These are phyloP conservation scores for Columba guinea DNA, from an alignment of 2,797 vertebrate genomes.

Conservation along the genomic window DNA sequence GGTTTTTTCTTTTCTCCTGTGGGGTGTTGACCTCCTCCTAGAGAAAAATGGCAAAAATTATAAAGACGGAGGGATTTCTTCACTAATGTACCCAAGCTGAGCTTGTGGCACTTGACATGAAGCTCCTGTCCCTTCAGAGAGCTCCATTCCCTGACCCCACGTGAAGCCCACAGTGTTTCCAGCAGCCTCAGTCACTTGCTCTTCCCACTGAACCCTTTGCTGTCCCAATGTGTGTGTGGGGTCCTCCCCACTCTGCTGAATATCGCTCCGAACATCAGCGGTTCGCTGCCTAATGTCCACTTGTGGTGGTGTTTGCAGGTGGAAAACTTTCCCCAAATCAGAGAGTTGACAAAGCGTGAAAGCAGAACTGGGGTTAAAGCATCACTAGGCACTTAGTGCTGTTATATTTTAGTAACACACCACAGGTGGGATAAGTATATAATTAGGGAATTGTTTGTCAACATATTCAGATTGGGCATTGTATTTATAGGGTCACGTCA, in stretches of 20 bases:
- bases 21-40: neutral
- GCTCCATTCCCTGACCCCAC: neutral
- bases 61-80: neutral
- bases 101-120: neutral
- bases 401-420: neutral
- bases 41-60: neutral
- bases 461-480: neutral
- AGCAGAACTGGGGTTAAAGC: neutral
- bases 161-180: rapidly evolving
- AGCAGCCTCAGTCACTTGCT: rapidly evolving
- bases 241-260: neutral
- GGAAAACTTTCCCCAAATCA: neutral
- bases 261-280: rapidly evolving
- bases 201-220: rapidly evolving
- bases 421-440: rapidly evolving
- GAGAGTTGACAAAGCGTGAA: neutral
- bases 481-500: neutral
- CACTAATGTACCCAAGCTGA: neutral
- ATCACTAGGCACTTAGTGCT: neutral
- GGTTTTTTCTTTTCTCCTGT: neutral
- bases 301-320: neutral
- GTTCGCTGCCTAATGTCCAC: neutral
- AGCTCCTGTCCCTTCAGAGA: neutral
- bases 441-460: neutral
- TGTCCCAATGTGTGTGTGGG: rapidly evolving